phyloP scores from a whole-genome alignment of 1,140 invertebrate genomes.

The Drosophila obscura region DNA sequence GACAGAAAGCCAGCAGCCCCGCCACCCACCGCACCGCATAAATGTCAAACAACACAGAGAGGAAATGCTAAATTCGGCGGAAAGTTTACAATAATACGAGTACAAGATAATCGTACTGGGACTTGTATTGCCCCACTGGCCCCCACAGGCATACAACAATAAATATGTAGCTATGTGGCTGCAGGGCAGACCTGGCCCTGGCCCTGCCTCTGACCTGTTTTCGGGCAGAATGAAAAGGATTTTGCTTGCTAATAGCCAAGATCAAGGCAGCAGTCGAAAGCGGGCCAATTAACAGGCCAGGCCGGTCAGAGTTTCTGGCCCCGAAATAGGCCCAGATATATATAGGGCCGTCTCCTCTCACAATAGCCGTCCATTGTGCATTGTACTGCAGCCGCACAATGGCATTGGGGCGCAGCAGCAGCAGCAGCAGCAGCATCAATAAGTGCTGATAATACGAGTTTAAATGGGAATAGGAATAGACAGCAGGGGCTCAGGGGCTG shows the following conservation, averaged over 20 bases:
- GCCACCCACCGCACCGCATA: constrained; percentile 25
- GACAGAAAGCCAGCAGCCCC: constrained; percentile 2
- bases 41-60: constrained; percentile 64
- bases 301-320: constrained; percentile 10
- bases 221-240: constrained; percentile 17
- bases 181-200: background rate
- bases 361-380: constrained; percentile 66
- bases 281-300: constrained; percentile 51
- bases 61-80: constrained; percentile 61
- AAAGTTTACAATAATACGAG: constrained; percentile 48
- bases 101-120: background rate
- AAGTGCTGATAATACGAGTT: constrained; percentile 37
- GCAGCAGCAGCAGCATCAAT: constrained; percentile 1
- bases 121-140: too few relatives aligned
- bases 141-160: constrained; percentile 8
- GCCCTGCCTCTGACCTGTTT: constrained; percentile 27
- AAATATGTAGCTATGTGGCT: constrained; percentile 2
- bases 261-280: constrained; percentile 25
- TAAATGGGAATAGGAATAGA: constrained; percentile 27
- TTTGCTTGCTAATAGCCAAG: constrained; percentile 18
- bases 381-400: constrained; percentile 31
- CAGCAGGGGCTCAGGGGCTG: constrained; percentile 9
- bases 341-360: constrained; percentile 8
- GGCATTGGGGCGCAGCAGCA: constrained; percentile 12
- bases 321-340: constrained; percentile 17